Evolutionary conservation across 2,113 vertebrate species (phyloP), one percentile per base, ranked within the genome.

Genomic region (Toxotes jaculatrix): DNA sequence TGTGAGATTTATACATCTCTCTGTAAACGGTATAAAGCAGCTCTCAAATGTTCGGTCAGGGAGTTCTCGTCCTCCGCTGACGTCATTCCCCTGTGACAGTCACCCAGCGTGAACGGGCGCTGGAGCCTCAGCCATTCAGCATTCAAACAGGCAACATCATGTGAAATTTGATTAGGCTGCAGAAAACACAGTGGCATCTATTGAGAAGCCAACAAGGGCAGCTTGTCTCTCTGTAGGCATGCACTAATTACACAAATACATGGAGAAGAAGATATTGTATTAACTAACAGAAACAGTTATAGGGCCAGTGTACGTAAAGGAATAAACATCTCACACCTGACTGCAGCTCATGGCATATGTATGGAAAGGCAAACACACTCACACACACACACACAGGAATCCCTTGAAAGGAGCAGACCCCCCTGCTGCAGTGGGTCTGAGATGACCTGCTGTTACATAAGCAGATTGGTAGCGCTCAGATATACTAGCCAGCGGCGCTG

Each of bases 141-240:
- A 84, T 85, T 87, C 90, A 89, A 71, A 76, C 77, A 64, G 84
- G 53, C 90, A 88, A 68, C 80, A 73, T 90, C 92, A 90, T 62
- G 86, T 85, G 90, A 92, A 90, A 93, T 91, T 86, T 91, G 89
- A 93, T 93, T 90, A 81, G 89, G 83, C 91, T 91, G 90, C 89
- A 89, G 89, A 87, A 92, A 90, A 88, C 81, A 94, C 90, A 93
- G 89, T 84, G 83, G 85, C 82, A 60, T 86, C 88, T 82, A 93
- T 94, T 92, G 83, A 93, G 82, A 82, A 68, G 82, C 81, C 89
- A 94, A 93, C 91, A 93, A 92, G 80, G 85, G 90, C 82, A 91
- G 87, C 89, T 87, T 93, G 92, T 93, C 73, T 76, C 77, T 61
- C 53, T 4, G 72, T 64, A 77, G 79, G 83, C 87, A 71, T 83